Evolutionary conservation across 2,888 invertebrate species (phyloP), one percentile per base, ranked within the genome.

Genomic region (Ptilodon capucinus): DNA sequence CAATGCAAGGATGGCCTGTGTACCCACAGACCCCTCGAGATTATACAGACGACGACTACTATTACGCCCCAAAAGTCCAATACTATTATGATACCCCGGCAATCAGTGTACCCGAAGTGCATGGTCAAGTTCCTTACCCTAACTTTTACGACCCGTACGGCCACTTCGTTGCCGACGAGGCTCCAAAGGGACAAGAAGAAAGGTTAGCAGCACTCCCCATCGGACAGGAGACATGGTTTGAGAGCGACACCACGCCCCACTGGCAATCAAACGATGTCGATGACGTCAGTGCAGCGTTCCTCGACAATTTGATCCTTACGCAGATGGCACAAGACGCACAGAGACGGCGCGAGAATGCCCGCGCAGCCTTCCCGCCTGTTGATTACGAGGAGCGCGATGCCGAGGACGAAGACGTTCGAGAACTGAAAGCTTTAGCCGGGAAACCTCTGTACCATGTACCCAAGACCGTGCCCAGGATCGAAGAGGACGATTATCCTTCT

Each of bases 171-270:
- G 79, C 92, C 9, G 92, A 93, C 57, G 94, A 94, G 54, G 92
- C 92, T 54, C 91, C 93, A 30, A 82, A 93, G 32, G 91, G 92
- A 45, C 93, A 94, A 69, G 92, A 93, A 56, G 93, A 94, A 69
- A 83, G 93, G 42, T 91, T 93, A 67, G 92, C 93, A 34, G 86
- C 93, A 11, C 84, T 93, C 28, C 93, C 94, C 0, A 92, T 94
- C 19, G 94, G 93, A n/a, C 94, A 94, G 68, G 94, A 94, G 73
- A 93, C 93, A 13, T 93, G 93, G 88, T 94, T 92, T 59, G 93
- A 94, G 72, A 92, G 90, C 56, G 93, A 93, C 54, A 70, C 81
- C 44, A 72, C 79, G 51, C 84, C 86, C 46, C 84, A 77, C 56
- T 91, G 86, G 87, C 84, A 81, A 46, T 69, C 83, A 44, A 87